Evolutionary conservation across 1,140 invertebrate species (phyloP), one percentile per base, ranked within the genome.

Genomic region (Drosophila sp.): DNA sequence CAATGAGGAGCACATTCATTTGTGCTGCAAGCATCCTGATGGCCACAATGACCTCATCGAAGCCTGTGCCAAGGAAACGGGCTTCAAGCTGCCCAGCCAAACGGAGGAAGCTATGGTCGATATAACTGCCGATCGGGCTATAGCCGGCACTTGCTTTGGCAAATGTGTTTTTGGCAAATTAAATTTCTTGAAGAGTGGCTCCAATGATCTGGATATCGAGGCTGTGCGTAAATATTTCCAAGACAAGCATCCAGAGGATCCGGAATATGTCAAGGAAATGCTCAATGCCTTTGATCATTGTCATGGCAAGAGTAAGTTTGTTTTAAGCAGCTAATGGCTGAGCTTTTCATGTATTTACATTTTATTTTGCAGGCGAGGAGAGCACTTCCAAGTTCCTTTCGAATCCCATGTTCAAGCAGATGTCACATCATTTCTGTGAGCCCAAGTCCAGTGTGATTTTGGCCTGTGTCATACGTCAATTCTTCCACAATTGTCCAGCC

Each of bases 11-110:
- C 76, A 80, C n/a, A 87, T 90, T n/a, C 79, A 83, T 11, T 70
- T 62, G 4, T 90, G 86, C 71, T 90, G 86, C 79, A 77, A 83
- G 38, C 86, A 90, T 76, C 86, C 86, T 10, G 86, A 90, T 30
- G 82, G 76, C 0, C 79, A 90, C 50, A 90, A 87, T 5, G 82
- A 83, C 5, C 23, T 90, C 2, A 38, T 90, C 0, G 82, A 70
- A n/a, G 33, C n/a, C 0, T 90, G 86, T 23, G 82, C 82, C 44
- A 86, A 80, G 50, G 55, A 83, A 40, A 80, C 71, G 1, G 65
- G 72, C 7, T 90, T 90, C 6, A 66, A 70, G 23, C 25, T 79
- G 40, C 55, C 73, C 25, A 70, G 47, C 11, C n/a, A 66, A 6
- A 56, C 69, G 8, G 87, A 90, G 27, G 72, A 90, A 38, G 69